phyloP scores from a whole-genome alignment of 2,113 vertebrate species.

The Picathartes gymnocephalus region DNA sequence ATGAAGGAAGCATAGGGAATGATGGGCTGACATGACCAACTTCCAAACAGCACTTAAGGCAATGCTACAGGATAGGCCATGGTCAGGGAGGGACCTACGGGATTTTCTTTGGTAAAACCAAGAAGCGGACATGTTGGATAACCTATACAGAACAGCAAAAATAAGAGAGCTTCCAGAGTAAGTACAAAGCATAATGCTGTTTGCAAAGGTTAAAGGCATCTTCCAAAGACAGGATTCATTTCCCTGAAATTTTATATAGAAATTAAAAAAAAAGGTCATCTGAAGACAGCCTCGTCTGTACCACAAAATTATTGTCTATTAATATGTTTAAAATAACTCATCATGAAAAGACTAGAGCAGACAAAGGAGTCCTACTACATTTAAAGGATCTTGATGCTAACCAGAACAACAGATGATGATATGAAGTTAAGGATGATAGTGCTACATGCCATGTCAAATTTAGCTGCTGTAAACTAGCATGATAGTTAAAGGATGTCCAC shows the following conservation, averaged over 20 bases:
- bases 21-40: background rate
- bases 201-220: background rate
- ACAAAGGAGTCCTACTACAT: background rate
- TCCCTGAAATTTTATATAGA: background rate
- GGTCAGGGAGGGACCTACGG: background rate
- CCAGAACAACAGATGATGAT: background rate
- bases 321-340: background rate
- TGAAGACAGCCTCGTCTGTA: background rate
- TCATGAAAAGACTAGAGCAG: background rate
- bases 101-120: background rate
- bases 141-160: background rate
- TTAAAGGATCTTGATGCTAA: background rate
- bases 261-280: background rate
- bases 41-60: background rate
- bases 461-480: background rate
- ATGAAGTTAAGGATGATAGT: background rate
- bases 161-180: background rate
- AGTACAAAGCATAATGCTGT: background rate
- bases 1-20: background rate
- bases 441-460: slow-evolving; percentile 13
- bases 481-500: slow-evolving; percentile 23
- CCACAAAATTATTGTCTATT: background rate
- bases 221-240: background rate
- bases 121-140: background rate
- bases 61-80: background rate